Base-by-base conservation (phyloP, 2,888 invertebrate genomes). In the Plemyria rubiginata region DNA sequence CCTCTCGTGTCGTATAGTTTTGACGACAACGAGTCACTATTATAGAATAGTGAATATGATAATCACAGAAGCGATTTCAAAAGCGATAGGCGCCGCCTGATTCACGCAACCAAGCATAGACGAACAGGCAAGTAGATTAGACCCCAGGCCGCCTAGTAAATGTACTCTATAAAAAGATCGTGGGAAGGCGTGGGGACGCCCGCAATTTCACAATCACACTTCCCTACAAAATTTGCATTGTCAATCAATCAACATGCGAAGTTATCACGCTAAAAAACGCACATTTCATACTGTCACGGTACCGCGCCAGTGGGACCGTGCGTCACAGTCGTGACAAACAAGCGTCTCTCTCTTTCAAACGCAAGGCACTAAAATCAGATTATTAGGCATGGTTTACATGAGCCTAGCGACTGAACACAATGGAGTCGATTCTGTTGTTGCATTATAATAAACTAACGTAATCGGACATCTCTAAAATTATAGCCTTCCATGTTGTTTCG, bases 171-270 rank as follows among this genome's bases (percentile, higher is more conserved):
- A 11, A 38, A 41, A 52, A 53, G 52, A 59, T 43, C 56, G 65
- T 58, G 54, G 54, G 48, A 62, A 60, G 60, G 72, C 72, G 68
- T 59, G 65, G 70, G 65, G 48, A 54, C 51, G 67, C 71, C 73
- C 65, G 67, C 73, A 71, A 73, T 78, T 78, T 75, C 73, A 71
- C 77, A 75, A 73, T 65, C 72, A 76, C 72, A 73, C 67, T 72
- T 73, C 57, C 67, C 58, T 55, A 70, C 71, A 73, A 75, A 78
- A 80, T 81, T 80, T 76, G 75, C 79, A 79, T 77, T 81, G 83
- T 85, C 86, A 81, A 86, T 88, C 85, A 85, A 82, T 81, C 82
- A 80, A 76, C 79, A 78, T 73, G 79, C 76, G 72, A 78, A 70
- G 79, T 79, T 82, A 85, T 83, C 82, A 82, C 79, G 79, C 76